These are phyloP conservation scores for Neelides sp. DNA, from an alignment of 1,140 invertebrate species.

Conservation along the genomic window DNA sequence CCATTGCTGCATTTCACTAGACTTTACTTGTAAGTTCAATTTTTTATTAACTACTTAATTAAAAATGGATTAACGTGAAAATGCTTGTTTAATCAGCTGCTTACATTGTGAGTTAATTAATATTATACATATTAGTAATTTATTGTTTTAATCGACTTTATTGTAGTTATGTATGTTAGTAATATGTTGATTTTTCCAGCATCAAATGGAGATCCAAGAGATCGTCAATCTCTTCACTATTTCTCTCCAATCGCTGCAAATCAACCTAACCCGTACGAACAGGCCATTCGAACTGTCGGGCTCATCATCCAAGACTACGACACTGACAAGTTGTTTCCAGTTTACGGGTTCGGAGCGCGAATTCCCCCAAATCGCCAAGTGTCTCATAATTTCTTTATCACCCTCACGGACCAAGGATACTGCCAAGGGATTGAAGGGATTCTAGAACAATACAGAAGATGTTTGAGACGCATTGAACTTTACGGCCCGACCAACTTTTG, in stretches of 20 bases:
- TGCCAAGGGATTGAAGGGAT: conserved; percentile 39
- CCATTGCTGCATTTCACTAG: conserved; percentile 45
- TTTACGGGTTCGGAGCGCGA: conserved; percentile 45
- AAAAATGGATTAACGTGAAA: no score
- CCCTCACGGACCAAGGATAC: conserved; percentile 45
- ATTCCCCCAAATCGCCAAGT: conserved; percentile 42
- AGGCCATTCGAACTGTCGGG: conserved; percentile 46
- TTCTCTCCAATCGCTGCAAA: conserved; percentile 20
- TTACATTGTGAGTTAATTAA: no score
- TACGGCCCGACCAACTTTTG: conserved; percentile 55
- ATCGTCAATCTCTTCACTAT: conserved; percentile 49
- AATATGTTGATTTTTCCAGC: no score
- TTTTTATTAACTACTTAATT: no score
- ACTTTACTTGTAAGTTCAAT: conserved; percentile 52
- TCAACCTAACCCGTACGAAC: conserved; percentile 45
- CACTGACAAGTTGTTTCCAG: conserved; percentile 44
- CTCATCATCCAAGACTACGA: conserved; percentile 54
- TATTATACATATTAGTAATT: no score
- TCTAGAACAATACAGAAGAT: conserved; percentile 34
- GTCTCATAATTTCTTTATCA: conserved; percentile 48
- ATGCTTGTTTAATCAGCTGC: no score
- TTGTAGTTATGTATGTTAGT: no score
- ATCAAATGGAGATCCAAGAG: no score
- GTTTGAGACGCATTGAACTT: conserved; percentile 35
- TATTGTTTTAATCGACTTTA: no score